Evolutionary conservation across 2,797 vertebrate species (phyloP).

Genomic region (Hozukius guyotensis): DNA sequence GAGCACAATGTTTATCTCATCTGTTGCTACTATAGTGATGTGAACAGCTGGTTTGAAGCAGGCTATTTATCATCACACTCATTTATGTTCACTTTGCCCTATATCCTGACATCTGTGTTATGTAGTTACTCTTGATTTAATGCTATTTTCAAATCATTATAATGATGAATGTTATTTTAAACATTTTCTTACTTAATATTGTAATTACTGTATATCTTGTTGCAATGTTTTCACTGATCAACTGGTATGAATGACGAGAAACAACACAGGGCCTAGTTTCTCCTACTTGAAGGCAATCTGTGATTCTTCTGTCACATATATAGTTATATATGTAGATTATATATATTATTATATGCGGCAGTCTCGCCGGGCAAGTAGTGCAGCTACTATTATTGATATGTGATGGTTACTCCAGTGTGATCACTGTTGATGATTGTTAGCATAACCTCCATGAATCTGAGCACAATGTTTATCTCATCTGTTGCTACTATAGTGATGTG

Average conservation of each 20-base stretch:
- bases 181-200: not conserved
- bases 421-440: not conserved
- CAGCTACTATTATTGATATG: not conserved
- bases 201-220: too few species aligned
- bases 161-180: not conserved
- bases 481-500: slow-evolving; percentile 30
- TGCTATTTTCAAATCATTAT: not conserved
- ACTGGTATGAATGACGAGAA: slow-evolving; percentile 57
- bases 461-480: slow-evolving; percentile 36
- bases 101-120: not conserved
- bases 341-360: not conserved
- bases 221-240: too few species aligned
- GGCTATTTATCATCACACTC: not conserved
- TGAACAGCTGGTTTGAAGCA: slow-evolving; percentile 1
- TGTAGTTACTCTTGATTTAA: not conserved
- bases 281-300: slow-evolving; percentile 14
- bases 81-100: not conserved
- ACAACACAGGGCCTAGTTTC: slow-evolving; percentile 57
- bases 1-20: slow-evolving; percentile 30
- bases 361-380: not conserved
- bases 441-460: slow-evolving; percentile 29
- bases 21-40: slow-evolving; percentile 38
- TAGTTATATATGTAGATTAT: not conserved
- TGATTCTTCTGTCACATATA: not conserved
- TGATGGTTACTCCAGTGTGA: not conserved